phyloP scores from a whole-genome alignment of 2,113 vertebrate species.

The Willisornis vidua region DNA sequence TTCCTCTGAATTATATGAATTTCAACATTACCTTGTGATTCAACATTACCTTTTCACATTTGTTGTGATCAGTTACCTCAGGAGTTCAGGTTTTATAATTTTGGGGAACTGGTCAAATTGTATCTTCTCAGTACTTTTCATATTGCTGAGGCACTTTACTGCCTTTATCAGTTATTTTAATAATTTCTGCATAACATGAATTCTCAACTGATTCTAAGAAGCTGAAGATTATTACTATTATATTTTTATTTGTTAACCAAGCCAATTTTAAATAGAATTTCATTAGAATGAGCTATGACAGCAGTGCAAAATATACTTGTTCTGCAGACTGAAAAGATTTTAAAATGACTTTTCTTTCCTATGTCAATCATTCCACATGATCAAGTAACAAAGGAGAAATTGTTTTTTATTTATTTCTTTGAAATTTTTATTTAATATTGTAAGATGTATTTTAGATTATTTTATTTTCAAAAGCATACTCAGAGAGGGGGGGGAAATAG shows the following conservation, averaged over 20 bases:
- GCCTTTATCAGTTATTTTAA: not conserved
- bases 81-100: not conserved
- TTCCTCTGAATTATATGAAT: not conserved
- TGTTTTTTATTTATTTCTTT: not conserved
- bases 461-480: not conserved
- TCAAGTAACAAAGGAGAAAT: not conserved
- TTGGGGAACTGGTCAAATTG: not conserved
- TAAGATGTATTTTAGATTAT: not conserved
- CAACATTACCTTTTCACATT: not conserved
- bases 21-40: not conserved
- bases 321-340: not conserved
- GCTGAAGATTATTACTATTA: not conserved
- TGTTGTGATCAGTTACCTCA: not conserved
- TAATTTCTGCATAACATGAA: not conserved
- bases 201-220: not conserved
- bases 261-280: not conserved
- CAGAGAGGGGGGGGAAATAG: not conserved
- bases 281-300: not conserved
- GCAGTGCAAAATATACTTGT: not conserved
- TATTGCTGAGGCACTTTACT: not conserved
- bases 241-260: not conserved
- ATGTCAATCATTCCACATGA: not conserved
- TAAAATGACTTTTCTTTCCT: not conserved
- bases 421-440: not conserved
- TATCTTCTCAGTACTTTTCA: not conserved